These are phyloP conservation scores for Ficedula albicollis DNA, from an alignment of 2,797 vertebrate species.

Conservation along the genomic window DNA sequence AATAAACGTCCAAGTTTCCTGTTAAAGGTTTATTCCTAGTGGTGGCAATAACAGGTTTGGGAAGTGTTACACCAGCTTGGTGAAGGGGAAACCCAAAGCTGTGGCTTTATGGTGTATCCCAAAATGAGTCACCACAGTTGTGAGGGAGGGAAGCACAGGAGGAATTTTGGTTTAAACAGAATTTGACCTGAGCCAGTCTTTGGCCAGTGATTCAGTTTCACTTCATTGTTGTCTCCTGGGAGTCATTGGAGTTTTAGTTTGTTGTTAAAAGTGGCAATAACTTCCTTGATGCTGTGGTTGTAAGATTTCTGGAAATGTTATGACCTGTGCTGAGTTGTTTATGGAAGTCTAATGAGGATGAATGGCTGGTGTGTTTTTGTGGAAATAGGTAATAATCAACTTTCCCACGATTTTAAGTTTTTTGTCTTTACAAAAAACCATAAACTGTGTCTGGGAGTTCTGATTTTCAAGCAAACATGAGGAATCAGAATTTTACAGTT, in stretches of 20 bases:
- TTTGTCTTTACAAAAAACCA: not conserved
- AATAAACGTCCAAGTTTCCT: not conserved
- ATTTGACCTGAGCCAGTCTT: not conserved
- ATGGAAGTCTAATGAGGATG: not conserved
- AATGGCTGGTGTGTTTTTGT: not conserved
- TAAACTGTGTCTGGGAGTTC: not conserved
- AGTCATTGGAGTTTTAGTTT: not conserved
- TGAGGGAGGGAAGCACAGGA: not conserved
- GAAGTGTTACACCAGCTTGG: not conserved
- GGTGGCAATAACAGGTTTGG: not conserved
- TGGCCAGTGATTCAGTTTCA: not conserved
- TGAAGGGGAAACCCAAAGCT: not conserved
- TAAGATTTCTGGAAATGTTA: not conserved
- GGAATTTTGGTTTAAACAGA: not conserved
- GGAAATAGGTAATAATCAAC: not conserved
- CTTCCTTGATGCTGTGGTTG: not conserved
- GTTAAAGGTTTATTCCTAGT: fast-evolving
- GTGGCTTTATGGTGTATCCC: not conserved
- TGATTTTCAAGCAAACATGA: not conserved
- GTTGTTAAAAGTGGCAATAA: not conserved
- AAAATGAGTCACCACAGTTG: not conserved
- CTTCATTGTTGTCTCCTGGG: not conserved
- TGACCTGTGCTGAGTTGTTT: not conserved
- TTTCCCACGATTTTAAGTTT: not conserved
- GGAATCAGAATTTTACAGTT: fast-evolving